A percentile compares a stretch with the other conserved stretches of the same genome.
Evolutionary conservation across 2,797 vertebrate genomes (phyloP).

Genomic region (Orientallactaga sibirica): DNA sequence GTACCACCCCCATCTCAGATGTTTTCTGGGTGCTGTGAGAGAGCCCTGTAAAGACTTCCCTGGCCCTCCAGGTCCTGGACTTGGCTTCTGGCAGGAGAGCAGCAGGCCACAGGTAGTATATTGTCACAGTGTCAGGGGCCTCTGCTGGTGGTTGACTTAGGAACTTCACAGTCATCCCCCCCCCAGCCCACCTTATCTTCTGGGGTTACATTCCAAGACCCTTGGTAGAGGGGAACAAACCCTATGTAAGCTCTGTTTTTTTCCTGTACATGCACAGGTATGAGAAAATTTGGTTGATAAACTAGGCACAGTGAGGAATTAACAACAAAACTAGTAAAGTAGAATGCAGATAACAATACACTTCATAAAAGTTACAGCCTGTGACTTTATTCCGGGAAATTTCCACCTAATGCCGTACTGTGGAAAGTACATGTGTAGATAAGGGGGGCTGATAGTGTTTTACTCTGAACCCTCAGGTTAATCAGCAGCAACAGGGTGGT

Average conservation of each 20-base stretch:
- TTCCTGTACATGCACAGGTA: too few relatives aligned
- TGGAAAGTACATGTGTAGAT: neutral
- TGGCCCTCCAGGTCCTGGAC: neutral
- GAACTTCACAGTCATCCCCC: neutral
- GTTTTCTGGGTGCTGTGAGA: neutral
- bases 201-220: neutral
- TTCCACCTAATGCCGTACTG: neutral
- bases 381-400: constrained; percentile 7
- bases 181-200: neutral
- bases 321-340: neutral
- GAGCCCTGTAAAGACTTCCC: neutral
- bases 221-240: neutral
- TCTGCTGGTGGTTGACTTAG: neutral
- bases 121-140: neutral
- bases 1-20: neutral
- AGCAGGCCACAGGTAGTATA: neutral
- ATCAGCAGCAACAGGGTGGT: neutral
- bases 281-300: neutral
- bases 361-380: constrained; percentile 2
- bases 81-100: fast-evolving
- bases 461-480: neutral
- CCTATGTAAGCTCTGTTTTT: neutral
- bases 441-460: neutral
- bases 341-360: neutral
- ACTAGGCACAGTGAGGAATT: neutral